Base-by-base conservation (phyloP, 2,113 vertebrate genomes). In the Scolopax mira region DNA sequence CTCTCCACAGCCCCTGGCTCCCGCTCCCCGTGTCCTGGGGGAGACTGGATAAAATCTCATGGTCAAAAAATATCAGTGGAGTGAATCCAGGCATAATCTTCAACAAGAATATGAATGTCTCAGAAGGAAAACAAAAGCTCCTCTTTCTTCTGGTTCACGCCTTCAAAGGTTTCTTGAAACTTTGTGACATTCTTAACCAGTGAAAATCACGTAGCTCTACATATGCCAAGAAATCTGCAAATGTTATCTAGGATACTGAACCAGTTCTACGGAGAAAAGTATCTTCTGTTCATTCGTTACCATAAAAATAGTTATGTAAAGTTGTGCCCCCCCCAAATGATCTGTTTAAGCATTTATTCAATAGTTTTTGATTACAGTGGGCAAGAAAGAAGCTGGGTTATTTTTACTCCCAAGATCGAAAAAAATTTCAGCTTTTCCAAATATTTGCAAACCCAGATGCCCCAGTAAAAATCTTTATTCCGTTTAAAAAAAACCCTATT, bases 401-500 rank as follows among this genome's bases (percentile, higher is more conserved):
- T 33, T 82, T 92, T 79, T 83, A 65, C 54, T 80, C 71, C 79
- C 71, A 92, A 73, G 93, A 73, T 74, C 31, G 49, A 71, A 93
- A 83, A 83, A 95, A 83, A 66, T 15, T 27, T 77, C 79, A 71
- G 25, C 11, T 39, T 94, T 90, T 89, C 58, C 54, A 79, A 95
- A 82, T 91, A 95, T 92, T 79, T 82, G n/a, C 74, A 77, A 94
- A 87, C 57, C 79, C 94, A 95, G 91, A 88, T 94, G 82, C 79
- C 91, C 79, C 30, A 75, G 49, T 84, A 89, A 89, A 89, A 77
- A 5, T 24, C 37, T 81, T 64, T 39, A 79, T 60, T n/a, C 46
- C 3, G 0, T 77, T 90, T 30, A 9, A 41, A 13, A 58, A 81
- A 80, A 79, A 67, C 18, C 8, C 8, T 23, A 15, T 21, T 35